These are phyloP conservation scores for Acanthosepion pharaonis DNA, from an alignment of 2,888 invertebrate genomes.

Conservation along the genomic window DNA sequence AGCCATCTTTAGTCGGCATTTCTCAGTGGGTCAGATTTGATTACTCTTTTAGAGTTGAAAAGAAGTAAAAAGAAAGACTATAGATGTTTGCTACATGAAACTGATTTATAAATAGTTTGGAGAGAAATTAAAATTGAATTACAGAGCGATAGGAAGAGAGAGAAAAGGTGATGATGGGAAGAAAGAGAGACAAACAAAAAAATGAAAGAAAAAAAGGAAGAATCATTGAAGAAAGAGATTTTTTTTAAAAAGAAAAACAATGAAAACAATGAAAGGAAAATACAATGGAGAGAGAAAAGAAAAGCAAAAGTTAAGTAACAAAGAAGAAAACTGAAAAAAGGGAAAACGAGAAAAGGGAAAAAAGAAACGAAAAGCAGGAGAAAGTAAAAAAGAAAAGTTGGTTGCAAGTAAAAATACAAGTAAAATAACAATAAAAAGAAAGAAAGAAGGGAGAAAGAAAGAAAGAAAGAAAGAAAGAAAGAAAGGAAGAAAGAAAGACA, in stretches of 20 bases:
- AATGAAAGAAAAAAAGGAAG: not conserved
- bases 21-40: constrained; percentile 33
- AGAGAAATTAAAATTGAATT: not conserved
- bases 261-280: not conserved
- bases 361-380: not conserved
- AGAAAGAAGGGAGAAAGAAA: not conserved
- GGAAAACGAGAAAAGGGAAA: not conserved
- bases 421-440: not conserved
- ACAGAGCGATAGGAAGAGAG: not conserved
- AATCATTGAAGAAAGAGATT: not conserved
- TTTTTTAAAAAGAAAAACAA: not conserved
- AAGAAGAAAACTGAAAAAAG: not conserved
- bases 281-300: not conserved
- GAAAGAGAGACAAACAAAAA: not conserved
- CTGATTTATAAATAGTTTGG: not conserved
- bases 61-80: not conserved
- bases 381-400: not conserved
- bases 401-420: no score
- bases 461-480: not conserved
- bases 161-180: not conserved
- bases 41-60: constrained; percentile 8
- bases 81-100: not conserved
- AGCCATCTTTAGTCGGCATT: not conserved
- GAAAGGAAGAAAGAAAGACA: not conserved
- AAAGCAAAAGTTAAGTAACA: not conserved